phyloP scores from a whole-genome alignment of 2,113 vertebrate genomes.

The Mus spicilegus region DNA sequence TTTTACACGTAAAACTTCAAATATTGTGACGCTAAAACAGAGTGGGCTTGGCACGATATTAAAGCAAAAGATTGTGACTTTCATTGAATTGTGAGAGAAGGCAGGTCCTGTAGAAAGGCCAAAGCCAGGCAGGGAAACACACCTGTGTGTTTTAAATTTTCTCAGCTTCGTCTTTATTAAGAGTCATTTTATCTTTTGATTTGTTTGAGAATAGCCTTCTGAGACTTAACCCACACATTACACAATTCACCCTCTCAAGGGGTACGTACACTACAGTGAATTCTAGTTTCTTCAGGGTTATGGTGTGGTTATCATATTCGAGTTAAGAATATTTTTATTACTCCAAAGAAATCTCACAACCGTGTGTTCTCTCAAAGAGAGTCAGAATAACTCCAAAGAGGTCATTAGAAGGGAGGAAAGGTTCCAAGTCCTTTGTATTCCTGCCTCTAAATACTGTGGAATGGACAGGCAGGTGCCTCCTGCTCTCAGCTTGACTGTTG shows the following conservation, averaged over 20 bases:
- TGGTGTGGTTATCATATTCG: background rate
- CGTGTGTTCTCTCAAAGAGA: background rate
- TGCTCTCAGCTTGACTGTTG: background rate
- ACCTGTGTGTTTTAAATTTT: background rate
- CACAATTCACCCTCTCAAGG: background rate
- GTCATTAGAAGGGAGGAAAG: background rate
- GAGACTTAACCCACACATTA: background rate
- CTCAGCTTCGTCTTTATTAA: background rate
- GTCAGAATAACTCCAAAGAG: background rate
- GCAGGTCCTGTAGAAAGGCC: background rate
- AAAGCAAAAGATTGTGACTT: background rate
- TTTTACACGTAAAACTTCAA: constrained; percentile 2
- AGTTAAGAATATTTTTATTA: background rate
- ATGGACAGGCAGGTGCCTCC: background rate
- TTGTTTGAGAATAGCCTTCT: background rate
- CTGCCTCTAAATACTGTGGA: background rate
- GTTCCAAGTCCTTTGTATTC: background rate
- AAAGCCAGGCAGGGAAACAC: background rate
- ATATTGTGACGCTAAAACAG: background rate
- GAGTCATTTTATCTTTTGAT: background rate
- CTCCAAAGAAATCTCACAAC: background rate
- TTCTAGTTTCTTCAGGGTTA: background rate
- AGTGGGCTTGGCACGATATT: background rate
- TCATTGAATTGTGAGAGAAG: background rate
- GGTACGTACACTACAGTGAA: rapidly evolving